Percentiles rank a stretch among this genome's conserved stretches.
These are phyloP conservation scores for Pogonocherus hispidulus DNA, from an alignment of 2,888 invertebrate genomes.

Conservation along the genomic window DNA sequence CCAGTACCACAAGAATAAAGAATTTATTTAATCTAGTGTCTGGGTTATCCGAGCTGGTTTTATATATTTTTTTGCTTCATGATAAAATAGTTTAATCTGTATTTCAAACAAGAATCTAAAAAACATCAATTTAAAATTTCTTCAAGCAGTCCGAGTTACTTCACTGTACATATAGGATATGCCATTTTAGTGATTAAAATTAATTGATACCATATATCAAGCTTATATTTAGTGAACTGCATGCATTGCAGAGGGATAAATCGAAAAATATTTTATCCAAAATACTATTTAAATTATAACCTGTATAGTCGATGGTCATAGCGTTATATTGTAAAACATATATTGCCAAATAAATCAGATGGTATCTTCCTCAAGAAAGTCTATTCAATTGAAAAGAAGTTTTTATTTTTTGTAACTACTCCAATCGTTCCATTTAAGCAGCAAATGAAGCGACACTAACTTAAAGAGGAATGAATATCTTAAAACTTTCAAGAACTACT, in stretches of 20 bases:
- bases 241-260: neutral
- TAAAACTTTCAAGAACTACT: conserved; percentile 16
- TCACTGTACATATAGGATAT: no score
- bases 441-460: neutral
- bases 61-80: no score
- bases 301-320: neutral
- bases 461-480: conserved; percentile 5
- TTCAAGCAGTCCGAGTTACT: no score
- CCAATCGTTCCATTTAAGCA: no score
- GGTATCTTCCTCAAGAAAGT: neutral
- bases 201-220: neutral
- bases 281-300: neutral
- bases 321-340: neutral
- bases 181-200: neutral
- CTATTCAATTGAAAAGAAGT: neutral
- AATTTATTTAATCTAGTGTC: no score
- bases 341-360: neutral
- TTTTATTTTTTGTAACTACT: neutral
- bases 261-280: neutral
- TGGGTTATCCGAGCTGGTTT: no score
- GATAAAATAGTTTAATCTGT: no score
- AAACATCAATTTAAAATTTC: no score
- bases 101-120: no score
- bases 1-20: no score
- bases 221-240: neutral